Conservation (phyloP, 1,140 invertebrate species). For the Pachyrhynchus sulphureomaculatus region DNA sequence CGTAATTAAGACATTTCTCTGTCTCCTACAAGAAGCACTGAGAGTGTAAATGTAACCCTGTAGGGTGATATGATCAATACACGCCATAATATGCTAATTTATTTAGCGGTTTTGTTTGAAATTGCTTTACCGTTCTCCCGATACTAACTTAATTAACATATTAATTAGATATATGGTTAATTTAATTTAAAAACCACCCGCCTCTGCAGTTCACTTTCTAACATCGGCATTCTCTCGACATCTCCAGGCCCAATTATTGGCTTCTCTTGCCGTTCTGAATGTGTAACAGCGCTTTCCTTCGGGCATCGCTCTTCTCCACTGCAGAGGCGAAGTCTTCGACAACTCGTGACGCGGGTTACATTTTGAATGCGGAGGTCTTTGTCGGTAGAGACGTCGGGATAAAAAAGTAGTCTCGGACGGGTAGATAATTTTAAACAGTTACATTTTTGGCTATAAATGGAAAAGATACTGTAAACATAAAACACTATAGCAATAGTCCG, state of each 20-base stretch:
- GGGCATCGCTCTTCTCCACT: conserved; percentile 12
- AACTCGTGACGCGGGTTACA: conserved; percentile 31
- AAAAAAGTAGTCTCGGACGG: not conserved
- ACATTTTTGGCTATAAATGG: no score
- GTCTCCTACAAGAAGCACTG: no score
- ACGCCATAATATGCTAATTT: no score
- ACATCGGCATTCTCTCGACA: conserved; percentile 13
- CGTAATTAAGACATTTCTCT: no score
- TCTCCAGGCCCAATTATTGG: conserved; percentile 21
- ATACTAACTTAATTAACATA: no score
- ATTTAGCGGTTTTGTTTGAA: no score
- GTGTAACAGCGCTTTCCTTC: conserved; percentile 14
- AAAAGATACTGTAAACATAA: no score
- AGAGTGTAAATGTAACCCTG: no score
- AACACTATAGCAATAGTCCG: no score
- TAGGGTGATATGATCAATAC: no score
- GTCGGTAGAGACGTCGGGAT: not conserved
- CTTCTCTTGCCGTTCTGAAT: not conserved
- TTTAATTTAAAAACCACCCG: not conserved
- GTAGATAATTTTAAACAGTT: conserved; percentile 6
- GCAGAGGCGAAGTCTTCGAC: conserved; percentile 27
- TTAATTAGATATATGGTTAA: no score
- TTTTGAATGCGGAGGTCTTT: conserved; percentile 27
- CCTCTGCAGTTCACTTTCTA: not conserved
- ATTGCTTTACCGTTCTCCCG: no score